Conservation (phyloP, 2,888 invertebrate genomes). For the Diploptera punctata region DNA sequence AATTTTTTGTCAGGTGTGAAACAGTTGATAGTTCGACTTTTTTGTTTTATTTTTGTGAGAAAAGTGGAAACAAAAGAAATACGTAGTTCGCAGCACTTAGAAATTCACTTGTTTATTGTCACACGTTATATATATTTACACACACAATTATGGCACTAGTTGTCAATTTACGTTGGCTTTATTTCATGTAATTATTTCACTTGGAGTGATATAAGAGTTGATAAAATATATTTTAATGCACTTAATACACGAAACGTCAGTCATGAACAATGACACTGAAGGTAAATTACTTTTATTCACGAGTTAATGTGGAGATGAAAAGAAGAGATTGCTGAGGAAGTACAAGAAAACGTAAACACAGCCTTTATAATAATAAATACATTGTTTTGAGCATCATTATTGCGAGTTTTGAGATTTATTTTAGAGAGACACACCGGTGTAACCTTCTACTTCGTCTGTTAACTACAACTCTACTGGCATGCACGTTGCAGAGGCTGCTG, state of each 20-base stretch:
- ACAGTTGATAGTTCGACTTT: no score
- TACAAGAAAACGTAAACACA: background rate
- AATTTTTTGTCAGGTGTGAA: no score
- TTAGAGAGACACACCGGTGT: background rate
- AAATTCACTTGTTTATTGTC: background rate
- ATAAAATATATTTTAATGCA: no score
- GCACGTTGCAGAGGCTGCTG: slow-evolving; percentile 12
- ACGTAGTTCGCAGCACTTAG: background rate
- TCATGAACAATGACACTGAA: background rate
- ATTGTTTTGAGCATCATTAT: background rate
- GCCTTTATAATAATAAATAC: background rate
- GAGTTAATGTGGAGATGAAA: background rate
- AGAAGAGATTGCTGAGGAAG: no score
- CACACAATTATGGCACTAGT: no score
- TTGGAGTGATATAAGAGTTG: no score
- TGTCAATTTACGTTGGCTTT: no score
- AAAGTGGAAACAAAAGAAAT: background rate
- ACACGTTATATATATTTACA: no score
- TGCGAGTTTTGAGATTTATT: no score
- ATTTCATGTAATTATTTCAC: no score
- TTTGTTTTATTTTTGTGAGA: no score
- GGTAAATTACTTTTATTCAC: background rate
- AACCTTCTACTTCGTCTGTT: slow-evolving; percentile 32
- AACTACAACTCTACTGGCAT: slow-evolving; percentile 33
- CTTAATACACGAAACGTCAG: no score